Evolutionary conservation across 2,888 invertebrate genomes (phyloP).

Genomic region (Drosophila suboccidentalis): DNA sequence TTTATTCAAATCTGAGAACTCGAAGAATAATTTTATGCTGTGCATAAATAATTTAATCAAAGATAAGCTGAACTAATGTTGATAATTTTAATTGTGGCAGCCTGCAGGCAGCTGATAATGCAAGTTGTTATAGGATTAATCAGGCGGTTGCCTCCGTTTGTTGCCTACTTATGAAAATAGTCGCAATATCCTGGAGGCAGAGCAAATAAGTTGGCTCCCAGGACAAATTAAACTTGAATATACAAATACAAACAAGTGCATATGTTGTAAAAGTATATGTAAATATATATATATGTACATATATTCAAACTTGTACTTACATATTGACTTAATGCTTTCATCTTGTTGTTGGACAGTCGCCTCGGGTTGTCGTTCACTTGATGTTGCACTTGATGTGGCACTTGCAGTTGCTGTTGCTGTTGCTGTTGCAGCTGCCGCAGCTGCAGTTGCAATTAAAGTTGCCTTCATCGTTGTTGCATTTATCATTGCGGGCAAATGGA

Average conservation of each 20-base stretch:
- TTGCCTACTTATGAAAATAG: conserved; percentile 40
- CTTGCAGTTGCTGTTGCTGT: conserved; percentile 23
- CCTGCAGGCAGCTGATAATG: conserved; percentile 25
- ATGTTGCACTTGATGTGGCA: conserved; percentile 10
- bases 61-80: conserved; percentile 32
- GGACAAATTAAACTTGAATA: conserved; percentile 36
- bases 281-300: background rate
- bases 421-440: conserved; percentile 30
- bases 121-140: conserved; percentile 46
- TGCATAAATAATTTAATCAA: conserved; percentile 45
- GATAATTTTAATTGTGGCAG: conserved; percentile 43
- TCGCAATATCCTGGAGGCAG: conserved; percentile 21
- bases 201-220: conserved; percentile 14
- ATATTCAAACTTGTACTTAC: conserved; percentile 56
- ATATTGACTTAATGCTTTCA: conserved; percentile 63
- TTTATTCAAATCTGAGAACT: background rate
- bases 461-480: conserved; percentile 58
- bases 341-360: conserved; percentile 36
- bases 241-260: conserved; percentile 2
- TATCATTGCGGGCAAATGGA: conserved; percentile 47
- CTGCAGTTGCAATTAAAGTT: conserved; percentile 51
- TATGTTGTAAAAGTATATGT: conserved; percentile 12
- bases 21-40: background rate
- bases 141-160: conserved; percentile 38
- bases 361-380: conserved; percentile 33